Conservation (phyloP, 2,797 vertebrate genomes). For the Cossypha niveicapilla region DNA sequence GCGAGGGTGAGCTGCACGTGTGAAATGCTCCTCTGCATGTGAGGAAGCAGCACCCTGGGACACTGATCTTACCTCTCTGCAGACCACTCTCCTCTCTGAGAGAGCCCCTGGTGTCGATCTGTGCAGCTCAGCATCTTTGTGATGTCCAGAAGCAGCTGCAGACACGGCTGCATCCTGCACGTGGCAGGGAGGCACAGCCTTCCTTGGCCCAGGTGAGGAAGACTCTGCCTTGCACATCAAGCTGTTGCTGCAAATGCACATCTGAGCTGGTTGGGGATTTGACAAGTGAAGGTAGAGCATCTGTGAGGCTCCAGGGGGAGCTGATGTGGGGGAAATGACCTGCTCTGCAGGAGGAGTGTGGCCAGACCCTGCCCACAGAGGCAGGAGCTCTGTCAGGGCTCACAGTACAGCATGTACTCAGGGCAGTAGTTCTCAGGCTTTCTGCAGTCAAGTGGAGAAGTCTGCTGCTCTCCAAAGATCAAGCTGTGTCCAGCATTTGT, state of each 20-base stretch:
- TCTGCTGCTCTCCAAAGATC: background rate
- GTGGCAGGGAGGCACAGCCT: background rate
- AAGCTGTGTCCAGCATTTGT: background rate
- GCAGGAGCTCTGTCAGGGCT: background rate
- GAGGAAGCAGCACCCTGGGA: background rate
- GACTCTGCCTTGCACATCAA: background rate
- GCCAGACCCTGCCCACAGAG: background rate
- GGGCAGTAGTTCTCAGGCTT: background rate
- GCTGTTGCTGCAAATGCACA: background rate
- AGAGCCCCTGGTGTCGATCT: background rate
- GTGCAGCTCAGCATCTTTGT: background rate
- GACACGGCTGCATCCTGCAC: rapidly evolving
- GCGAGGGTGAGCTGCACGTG: background rate
- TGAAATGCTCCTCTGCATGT: background rate
- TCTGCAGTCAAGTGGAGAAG: background rate
- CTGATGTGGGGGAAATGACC: background rate
- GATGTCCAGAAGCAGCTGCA: rapidly evolving
- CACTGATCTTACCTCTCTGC: background rate
- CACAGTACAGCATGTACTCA: rapidly evolving
- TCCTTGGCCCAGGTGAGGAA: background rate
- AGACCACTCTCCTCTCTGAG: background rate
- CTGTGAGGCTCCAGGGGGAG: background rate
- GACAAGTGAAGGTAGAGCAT: background rate
- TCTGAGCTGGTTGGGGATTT: background rate
- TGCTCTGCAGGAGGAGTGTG: background rate